Evolutionary conservation across 2,888 invertebrate species (phyloP).

Genomic region (Coelinius sp.): DNA sequence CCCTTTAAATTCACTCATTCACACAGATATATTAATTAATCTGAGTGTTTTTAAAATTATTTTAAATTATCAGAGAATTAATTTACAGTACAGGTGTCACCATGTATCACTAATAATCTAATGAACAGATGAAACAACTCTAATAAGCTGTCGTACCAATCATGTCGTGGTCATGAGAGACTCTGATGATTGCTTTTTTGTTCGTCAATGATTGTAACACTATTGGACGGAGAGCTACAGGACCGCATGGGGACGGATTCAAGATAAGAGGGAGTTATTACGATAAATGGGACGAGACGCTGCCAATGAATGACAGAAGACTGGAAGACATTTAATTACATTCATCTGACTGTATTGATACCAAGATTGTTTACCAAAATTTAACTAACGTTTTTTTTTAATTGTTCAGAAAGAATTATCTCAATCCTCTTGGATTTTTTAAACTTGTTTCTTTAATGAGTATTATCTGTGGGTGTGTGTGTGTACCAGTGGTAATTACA

Average conservation of each 20-base stretch:
- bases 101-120: background rate
- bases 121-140: background rate
- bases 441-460: conserved; percentile 1
- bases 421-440: background rate
- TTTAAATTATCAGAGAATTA: background rate
- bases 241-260: conserved; percentile 22
- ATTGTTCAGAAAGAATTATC: background rate
- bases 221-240: conserved; percentile 10
- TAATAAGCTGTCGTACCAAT: conserved; percentile 10
- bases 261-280: conserved; percentile 30
- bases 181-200: conserved; percentile 30
- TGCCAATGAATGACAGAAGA: background rate
- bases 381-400: background rate
- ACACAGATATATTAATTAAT: background rate
- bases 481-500: background rate
- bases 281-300: conserved; percentile 26
- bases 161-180: conserved; percentile 23
- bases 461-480: background rate
- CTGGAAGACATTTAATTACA: background rate
- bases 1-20: conserved; percentile 1
- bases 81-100: background rate
- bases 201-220: conserved; percentile 9
- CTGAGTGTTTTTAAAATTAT: background rate
- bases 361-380: background rate
- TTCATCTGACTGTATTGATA: background rate